phyloP scores from a whole-genome alignment of 2,797 vertebrate species.

The Poliocrania exsul region DNA sequence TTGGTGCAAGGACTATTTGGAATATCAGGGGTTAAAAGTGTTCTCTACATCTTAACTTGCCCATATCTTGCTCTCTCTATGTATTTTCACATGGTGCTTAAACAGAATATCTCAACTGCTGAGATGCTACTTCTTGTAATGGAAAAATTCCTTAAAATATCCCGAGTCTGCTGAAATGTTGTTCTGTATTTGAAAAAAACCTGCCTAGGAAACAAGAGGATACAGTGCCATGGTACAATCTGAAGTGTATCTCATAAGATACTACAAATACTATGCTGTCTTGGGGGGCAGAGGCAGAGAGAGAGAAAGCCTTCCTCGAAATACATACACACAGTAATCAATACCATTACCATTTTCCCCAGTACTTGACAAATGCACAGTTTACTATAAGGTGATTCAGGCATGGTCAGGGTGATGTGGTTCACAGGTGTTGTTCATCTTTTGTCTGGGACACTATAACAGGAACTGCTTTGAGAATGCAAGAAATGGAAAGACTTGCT shows the following conservation, averaged over 20 bases:
- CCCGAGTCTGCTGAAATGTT: not conserved
- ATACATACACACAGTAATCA: not conserved
- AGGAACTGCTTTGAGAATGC: not conserved
- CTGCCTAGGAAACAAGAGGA: not conserved
- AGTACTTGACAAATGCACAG: not conserved
- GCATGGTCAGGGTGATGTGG: not conserved
- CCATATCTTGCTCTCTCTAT: not conserved
- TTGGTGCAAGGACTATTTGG: not conserved
- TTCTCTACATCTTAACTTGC: not conserved
- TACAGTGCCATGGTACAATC: not conserved
- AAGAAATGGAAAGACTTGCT: not conserved
- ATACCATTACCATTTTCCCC: not conserved
- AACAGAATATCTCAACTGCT: not conserved
- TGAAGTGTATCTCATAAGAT: not conserved
- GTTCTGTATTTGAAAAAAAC: not conserved
- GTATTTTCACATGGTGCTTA: conserved; percentile 12
- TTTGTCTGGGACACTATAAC: not conserved
- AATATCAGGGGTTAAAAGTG: not conserved
- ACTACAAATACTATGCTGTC: not conserved
- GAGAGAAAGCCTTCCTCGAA: not conserved
- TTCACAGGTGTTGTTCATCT: not conserved
- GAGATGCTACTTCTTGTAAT: not conserved
- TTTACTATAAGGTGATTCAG: not conserved
- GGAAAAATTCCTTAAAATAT: conserved; percentile 38
- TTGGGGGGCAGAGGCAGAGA: accelerated